Percentiles rank a stretch among this genome's conserved stretches.
Conservation (phyloP, 2,888 invertebrate species). For the Amiota mariae region DNA sequence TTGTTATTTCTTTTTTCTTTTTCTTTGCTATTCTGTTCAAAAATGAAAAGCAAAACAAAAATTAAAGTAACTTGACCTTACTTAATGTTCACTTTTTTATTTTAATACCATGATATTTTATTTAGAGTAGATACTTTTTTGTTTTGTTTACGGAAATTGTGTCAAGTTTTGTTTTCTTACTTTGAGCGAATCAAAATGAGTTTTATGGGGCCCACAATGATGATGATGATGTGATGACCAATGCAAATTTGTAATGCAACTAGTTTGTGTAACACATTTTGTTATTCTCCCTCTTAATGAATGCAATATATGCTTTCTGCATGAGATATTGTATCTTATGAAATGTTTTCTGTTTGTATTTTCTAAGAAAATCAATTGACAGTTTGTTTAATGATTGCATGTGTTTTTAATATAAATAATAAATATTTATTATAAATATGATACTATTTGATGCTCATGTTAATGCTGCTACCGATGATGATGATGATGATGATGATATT, state of each 20-base stretch:
- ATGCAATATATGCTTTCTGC: too few relatives aligned
- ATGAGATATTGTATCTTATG: neutral
- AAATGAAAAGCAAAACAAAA: too few relatives aligned
- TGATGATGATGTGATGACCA: too few relatives aligned
- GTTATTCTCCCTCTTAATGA: neutral
- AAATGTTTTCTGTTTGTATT: too few relatives aligned
- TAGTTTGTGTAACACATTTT: neutral
- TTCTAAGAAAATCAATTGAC: too few relatives aligned
- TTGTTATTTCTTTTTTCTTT: neutral
- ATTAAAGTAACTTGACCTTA: constrained; percentile 11
- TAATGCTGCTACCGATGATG: neutral
- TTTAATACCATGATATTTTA: neutral
- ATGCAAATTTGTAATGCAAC: neutral
- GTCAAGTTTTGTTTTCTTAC: constrained; percentile 1
- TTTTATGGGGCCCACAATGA: neutral
- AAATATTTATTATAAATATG: too few relatives aligned
- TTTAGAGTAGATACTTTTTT: neutral
- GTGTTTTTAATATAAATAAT: too few relatives aligned
- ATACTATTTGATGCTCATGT: neutral
- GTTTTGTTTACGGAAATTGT: constrained; percentile 1
- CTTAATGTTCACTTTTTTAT: constrained; percentile 4
- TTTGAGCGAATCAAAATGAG: neutral
- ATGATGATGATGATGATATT: neutral
- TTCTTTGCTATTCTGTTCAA: too few relatives aligned
- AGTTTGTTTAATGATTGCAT: too few relatives aligned